Percentiles rank a stretch among this genome's conserved stretches.
phyloP scores from a whole-genome alignment of 2,888 invertebrate genomes.

The Pogonocherus hispidulus region DNA sequence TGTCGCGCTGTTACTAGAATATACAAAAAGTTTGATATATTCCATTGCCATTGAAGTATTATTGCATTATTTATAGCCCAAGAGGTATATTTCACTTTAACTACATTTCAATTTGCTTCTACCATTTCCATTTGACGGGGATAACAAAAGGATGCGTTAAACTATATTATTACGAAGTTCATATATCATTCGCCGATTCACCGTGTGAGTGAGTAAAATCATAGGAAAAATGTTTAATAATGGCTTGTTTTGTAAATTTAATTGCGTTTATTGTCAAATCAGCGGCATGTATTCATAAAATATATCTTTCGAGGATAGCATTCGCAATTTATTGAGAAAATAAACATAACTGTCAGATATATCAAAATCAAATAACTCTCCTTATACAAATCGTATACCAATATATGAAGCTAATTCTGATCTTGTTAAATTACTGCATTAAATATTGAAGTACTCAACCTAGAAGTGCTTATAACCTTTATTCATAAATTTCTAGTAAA shows the following conservation, averaged over 20 bases:
- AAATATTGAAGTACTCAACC: too few relatives aligned
- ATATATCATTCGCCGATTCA: neutral
- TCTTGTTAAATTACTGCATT: too few relatives aligned
- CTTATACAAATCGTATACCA: neutral
- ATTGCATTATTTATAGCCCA: neutral
- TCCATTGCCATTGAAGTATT: neutral
- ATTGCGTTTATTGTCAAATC: conserved; percentile 42
- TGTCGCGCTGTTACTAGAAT: neutral
- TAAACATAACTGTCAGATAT: neutral
- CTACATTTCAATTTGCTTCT: neutral
- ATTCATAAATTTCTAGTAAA: too few relatives aligned
- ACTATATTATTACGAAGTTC: neutral
- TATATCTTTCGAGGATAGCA: conserved; percentile 7
- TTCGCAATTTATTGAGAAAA: neutral
- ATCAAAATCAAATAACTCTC: neutral
- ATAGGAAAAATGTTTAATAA: conserved; percentile 29
- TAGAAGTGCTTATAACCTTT: too few relatives aligned
- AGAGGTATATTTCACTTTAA: neutral
- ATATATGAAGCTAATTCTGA: too few relatives aligned
- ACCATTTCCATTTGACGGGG: neutral
- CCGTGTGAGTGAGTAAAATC: neutral
- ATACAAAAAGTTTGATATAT: neutral
- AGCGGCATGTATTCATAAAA: conserved; percentile 34
- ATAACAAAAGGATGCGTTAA: neutral
- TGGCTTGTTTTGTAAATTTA: conserved; percentile 41